Percentiles rank a stretch among this genome's conserved stretches.
These are phyloP conservation scores for Pygmarrhopalites habei DNA, from an alignment of 1,140 invertebrate species.

Conservation along the genomic window DNA sequence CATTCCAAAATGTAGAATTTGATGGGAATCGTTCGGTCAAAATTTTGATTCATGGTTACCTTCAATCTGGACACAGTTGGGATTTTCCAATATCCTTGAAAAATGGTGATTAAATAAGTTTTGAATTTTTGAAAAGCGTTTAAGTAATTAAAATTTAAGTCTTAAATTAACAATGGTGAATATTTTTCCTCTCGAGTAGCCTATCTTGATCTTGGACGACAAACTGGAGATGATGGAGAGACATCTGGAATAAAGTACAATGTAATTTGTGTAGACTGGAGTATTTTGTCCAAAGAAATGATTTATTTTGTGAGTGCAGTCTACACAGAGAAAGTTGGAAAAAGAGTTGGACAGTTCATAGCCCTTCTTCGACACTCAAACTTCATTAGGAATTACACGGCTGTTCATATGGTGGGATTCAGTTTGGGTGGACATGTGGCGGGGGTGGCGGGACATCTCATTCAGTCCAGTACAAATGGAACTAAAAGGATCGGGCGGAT, in stretches of 20 bases:
- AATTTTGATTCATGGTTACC: constrained; percentile 24
- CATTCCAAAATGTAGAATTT: constrained; percentile 12
- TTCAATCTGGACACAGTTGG: constrained; percentile 10
- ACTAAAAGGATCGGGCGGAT: constrained; percentile 26
- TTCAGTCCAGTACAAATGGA: constrained; percentile 5
- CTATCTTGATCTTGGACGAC: not conserved
- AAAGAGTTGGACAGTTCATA: constrained; percentile 27
- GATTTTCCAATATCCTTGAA: constrained; percentile 25
- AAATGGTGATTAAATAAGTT: constrained; percentile 12
- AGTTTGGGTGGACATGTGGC: constrained; percentile 41
- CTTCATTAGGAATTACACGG: constrained; percentile 2
- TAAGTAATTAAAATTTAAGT: no score
- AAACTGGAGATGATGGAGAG: no score
- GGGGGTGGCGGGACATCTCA: constrained; percentile 37
- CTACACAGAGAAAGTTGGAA: constrained; percentile 29
- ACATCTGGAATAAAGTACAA: no score
- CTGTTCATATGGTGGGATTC: constrained; percentile 42
- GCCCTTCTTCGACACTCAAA: constrained; percentile 12
- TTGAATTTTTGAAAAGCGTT: not conserved
- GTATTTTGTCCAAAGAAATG: constrained; percentile 17
- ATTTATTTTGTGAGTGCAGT: constrained; percentile 24
- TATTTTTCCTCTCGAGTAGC: not conserved
- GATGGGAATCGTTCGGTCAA: constrained; percentile 10
- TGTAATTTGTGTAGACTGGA: constrained; percentile 29
- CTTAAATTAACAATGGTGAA: no score